A percentile compares a stretch with the other conserved stretches of the same genome.
Evolutionary conservation across 2,113 vertebrate genomes (phyloP).

Genomic region (Paracanthobrama guichenoti): DNA sequence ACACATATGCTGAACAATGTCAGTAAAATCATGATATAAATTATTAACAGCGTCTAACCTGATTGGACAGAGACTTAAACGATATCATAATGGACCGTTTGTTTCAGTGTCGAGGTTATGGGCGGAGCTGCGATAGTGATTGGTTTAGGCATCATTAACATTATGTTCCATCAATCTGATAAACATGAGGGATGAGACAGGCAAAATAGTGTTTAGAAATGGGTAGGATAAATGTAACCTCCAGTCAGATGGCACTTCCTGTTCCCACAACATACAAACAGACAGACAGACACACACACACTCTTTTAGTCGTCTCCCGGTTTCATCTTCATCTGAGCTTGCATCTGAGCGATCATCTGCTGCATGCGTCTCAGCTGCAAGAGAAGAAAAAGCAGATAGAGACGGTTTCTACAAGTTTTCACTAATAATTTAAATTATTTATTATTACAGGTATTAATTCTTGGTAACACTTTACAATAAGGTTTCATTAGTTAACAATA

Average conservation of each 20-base stretch:
- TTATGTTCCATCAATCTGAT: background rate
- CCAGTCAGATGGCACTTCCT: constrained; percentile 10
- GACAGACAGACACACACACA: background rate
- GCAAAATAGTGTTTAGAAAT: constrained; percentile 28
- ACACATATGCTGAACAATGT: background rate
- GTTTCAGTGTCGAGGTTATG: constrained; percentile 18
- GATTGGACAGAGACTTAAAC: background rate
- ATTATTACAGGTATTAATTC: too few relatives aligned
- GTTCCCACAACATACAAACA: constrained; percentile 14
- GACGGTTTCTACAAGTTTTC: too few relatives aligned
- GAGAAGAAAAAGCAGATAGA: constrained; percentile 19
- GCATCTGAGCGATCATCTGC: constrained; percentile 89
- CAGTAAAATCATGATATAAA: background rate
- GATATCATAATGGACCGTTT: background rate
- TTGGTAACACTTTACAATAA: too few relatives aligned
- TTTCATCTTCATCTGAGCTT: constrained; percentile 88
- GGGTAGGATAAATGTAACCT: background rate
- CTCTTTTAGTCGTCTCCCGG: constrained; percentile 77
- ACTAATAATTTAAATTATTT: too few relatives aligned
- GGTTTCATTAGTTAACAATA: too few relatives aligned
- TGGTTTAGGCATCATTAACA: background rate
- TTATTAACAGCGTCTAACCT: background rate
- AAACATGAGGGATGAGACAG: background rate
- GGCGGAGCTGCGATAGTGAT: background rate
- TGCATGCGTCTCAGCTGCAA: constrained; percentile 85